These are phyloP conservation scores for Drosophila mettleri DNA, from an alignment of 2,888 invertebrate genomes.

Conservation along the genomic window DNA sequence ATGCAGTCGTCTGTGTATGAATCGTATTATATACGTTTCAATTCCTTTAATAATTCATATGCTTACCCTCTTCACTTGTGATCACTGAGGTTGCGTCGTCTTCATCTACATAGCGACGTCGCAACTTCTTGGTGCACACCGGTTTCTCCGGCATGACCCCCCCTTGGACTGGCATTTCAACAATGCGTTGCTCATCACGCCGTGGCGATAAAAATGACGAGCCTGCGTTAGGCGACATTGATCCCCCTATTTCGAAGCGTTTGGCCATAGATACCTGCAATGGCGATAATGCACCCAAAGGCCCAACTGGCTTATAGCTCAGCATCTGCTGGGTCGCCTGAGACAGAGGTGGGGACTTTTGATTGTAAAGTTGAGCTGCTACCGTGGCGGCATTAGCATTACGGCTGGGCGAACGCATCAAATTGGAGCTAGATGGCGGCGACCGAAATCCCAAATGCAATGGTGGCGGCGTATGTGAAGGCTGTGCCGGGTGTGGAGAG, in stretches of 20 bases:
- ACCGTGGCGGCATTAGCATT: conserved; percentile 71
- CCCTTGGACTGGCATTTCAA: conserved; percentile 82
- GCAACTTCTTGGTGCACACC: conserved; percentile 84
- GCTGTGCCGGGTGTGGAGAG: conserved; percentile 80
- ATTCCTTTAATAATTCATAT: background rate
- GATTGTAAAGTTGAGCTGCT: conserved; percentile 68
- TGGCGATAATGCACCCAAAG: conserved; percentile 83
- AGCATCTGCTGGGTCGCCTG: conserved; percentile 83
- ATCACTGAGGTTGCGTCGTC: conserved; percentile 85
- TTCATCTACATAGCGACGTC: conserved; percentile 84
- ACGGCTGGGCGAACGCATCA: conserved; percentile 83
- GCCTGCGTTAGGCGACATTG: conserved; percentile 82
- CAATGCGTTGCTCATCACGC: conserved; percentile 83
- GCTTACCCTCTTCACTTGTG: conserved; percentile 84
- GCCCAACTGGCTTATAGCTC: conserved; percentile 82
- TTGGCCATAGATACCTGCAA: conserved; percentile 84
- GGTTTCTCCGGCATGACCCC: conserved; percentile 83
- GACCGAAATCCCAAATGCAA: conserved; percentile 81
- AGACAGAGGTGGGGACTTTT: conserved; percentile 82
- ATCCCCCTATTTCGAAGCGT: conserved; percentile 82
- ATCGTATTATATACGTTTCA: background rate
- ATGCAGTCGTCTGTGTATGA: conserved; percentile 83
- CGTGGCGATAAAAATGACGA: conserved; percentile 83
- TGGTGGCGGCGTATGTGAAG: conserved; percentile 61
- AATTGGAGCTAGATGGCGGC: conserved; percentile 74